Percentiles rank a stretch among this genome's conserved stretches.
These are phyloP conservation scores for Anarsia innoxiella DNA, from an alignment of 2,888 invertebrate species.

Conservation along the genomic window DNA sequence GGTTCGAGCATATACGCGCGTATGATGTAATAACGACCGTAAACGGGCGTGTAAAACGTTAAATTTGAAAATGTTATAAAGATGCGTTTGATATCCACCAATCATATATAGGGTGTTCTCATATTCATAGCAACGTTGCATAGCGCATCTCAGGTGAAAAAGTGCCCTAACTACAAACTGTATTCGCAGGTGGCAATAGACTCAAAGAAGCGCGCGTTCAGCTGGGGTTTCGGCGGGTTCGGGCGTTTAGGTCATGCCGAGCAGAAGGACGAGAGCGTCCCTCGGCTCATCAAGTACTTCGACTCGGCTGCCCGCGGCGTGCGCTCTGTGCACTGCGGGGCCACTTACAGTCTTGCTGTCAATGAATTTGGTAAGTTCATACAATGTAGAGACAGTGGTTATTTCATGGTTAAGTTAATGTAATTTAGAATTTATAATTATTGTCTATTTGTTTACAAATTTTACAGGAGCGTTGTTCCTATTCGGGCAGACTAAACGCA, in stretches of 20 bases:
- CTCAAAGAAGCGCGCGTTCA: conserved; percentile 90
- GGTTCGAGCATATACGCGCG: background rate
- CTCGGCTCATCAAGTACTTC: conserved; percentile 89
- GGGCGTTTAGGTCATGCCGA: conserved; percentile 95
- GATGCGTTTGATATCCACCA: too few species aligned
- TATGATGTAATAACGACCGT: background rate
- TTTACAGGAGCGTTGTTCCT: conserved; percentile 80
- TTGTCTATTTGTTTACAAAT: background rate
- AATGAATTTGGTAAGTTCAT: conserved; percentile 72
- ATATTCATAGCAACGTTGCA: too few species aligned
- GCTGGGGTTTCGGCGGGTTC: conserved; percentile 97
- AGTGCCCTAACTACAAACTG: too few species aligned
- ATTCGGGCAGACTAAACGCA: conserved; percentile 94
- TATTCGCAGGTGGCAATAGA: conserved; percentile 85
- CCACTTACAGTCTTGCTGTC: conserved; percentile 89
- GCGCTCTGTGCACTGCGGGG: conserved; percentile 85
- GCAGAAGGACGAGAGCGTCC: conserved; percentile 92
- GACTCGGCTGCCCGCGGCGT: conserved; percentile 90
- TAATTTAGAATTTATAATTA: too few species aligned
- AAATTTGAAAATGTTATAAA: too few species aligned
- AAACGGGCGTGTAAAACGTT: too few species aligned
- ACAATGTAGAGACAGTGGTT: background rate
- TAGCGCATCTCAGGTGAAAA: too few species aligned
- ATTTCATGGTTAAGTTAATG: background rate
- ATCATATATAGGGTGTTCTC: too few species aligned